A percentile compares a stretch with the other conserved stretches of the same genome.
Conservation (phyloP, 2,797 vertebrate species). For the Pterois miles region DNA sequence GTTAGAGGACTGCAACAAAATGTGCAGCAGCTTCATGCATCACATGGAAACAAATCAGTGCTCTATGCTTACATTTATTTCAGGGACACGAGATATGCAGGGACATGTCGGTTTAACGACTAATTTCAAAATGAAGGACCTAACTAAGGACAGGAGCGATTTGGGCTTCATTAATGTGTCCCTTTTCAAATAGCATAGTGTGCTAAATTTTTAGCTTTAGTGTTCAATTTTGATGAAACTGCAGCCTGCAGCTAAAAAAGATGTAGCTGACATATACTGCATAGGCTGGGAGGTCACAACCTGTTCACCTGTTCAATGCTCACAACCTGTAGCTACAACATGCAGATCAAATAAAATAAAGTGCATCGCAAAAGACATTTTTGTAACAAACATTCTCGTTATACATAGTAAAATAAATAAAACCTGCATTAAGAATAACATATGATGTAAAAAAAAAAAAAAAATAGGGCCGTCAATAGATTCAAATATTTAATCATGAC, state of each 20-base stretch:
- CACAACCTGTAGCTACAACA: not conserved
- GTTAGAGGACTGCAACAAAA: conserved; percentile 12
- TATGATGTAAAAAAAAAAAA: not conserved
- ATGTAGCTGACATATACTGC: too few species aligned
- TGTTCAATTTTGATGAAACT: not conserved
- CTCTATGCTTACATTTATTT: not conserved
- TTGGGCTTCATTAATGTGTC: not conserved
- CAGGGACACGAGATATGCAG: not conserved
- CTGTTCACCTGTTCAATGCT: too few species aligned
- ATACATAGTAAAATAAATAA: not conserved
- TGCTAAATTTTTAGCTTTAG: not conserved
- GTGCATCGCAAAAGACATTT: not conserved
- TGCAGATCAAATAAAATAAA: not conserved
- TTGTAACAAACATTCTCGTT: not conserved
- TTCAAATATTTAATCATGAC: too few species aligned
- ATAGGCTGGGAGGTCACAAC: not conserved
- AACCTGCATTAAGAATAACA: not conserved
- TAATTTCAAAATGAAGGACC: not conserved
- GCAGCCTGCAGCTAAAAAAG: not conserved
- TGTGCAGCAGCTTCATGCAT: not conserved
- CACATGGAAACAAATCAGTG: not conserved
- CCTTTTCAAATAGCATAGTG: not conserved
- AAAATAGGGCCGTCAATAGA: too few species aligned
- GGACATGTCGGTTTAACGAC: not conserved
- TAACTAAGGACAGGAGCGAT: not conserved